Evolutionary conservation across 2,113 vertebrate species (phyloP).

Genomic region (Sitta europaea): DNA sequence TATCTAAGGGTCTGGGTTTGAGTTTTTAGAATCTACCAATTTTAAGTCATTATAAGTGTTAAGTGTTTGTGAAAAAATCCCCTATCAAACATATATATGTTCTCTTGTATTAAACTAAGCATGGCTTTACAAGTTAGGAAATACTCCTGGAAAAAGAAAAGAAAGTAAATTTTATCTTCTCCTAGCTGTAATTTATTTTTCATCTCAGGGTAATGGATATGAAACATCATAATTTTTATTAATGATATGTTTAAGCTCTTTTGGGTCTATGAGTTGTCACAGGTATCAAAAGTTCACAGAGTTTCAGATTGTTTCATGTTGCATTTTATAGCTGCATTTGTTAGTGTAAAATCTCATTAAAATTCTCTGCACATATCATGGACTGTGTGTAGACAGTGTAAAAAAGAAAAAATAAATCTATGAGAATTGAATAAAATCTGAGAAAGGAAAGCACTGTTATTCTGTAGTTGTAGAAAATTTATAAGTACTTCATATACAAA

Average conservation of each 20-base stretch:
- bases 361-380: neutral
- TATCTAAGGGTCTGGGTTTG: neutral
- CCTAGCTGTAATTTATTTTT: neutral
- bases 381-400: fast-evolving
- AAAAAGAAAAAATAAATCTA: constrained; percentile 15
- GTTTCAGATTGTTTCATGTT: neutral
- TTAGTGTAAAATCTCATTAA: neutral
- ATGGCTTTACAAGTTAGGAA: neutral
- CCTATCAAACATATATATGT: neutral
- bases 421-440: neutral
- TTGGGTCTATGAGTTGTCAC: neutral
- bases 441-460: neutral
- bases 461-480: neutral
- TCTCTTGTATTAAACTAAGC: neutral
- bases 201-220: neutral
- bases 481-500: constrained; percentile 25
- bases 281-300: neutral
- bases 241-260: neutral
- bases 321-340: neutral
- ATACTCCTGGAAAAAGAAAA: neutral
- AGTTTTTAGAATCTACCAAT: neutral
- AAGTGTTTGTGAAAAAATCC: neutral
- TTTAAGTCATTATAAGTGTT: neutral
- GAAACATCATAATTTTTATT: neutral
- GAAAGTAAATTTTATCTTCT: neutral